Evolutionary conservation across 1,140 invertebrate genomes (phyloP).

Genomic region (Megathymus violae): DNA sequence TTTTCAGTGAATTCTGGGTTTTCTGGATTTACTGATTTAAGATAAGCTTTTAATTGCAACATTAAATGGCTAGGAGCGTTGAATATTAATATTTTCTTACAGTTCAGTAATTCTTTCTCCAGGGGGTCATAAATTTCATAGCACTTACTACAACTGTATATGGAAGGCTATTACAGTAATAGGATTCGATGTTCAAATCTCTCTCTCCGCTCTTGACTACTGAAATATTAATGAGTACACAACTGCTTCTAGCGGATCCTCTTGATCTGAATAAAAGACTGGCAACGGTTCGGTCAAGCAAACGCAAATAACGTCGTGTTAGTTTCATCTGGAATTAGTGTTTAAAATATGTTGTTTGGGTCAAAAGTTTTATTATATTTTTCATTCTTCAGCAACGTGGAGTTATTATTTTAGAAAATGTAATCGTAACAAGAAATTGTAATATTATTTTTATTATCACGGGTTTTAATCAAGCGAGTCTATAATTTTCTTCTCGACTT

Average conservation of each 20-base stretch:
- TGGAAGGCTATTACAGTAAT: constrained; percentile 16
- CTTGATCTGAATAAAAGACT: constrained; percentile 8
- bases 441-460: no score
- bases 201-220: background rate
- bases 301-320: constrained; percentile 1
- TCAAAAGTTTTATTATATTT: no score
- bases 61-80: no score
- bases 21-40: background rate
- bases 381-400: no score
- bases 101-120: background rate
- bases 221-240: constrained; percentile 25
- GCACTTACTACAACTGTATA: background rate
- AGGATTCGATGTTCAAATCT: constrained; percentile 13
- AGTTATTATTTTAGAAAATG: no score
- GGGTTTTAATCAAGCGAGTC: no score
- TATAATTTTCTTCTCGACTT: no score
- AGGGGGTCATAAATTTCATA: background rate
- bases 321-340: no score
- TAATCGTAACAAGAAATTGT: no score
- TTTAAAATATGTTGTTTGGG: no score
- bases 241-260: constrained; percentile 1
- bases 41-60: background rate
- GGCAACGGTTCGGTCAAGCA: background rate
- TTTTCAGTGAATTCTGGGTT: background rate
- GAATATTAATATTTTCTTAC: background rate